A percentile compares a stretch with the other conserved stretches of the same genome.
These are phyloP conservation scores for Limonius californicus DNA, from an alignment of 1,140 invertebrate species.

Conservation along the genomic window DNA sequence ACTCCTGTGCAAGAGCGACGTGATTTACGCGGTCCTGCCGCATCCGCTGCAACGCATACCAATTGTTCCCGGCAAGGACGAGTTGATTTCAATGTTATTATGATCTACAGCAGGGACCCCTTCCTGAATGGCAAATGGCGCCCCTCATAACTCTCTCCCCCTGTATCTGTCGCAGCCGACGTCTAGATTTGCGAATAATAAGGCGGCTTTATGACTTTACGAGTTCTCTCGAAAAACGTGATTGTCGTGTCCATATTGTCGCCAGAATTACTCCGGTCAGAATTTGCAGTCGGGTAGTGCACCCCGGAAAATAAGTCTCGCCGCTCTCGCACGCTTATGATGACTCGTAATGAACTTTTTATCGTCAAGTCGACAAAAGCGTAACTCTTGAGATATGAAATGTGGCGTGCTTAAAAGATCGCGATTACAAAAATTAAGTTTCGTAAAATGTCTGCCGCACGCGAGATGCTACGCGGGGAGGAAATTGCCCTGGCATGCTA, in stretches of 20 bases:
- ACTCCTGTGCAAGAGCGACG: background rate
- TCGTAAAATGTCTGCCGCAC: slow-evolving; percentile 4
- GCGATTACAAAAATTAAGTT: slow-evolving; percentile 13
- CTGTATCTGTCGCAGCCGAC: background rate
- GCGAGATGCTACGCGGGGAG: background rate
- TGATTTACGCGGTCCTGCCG: slow-evolving; percentile 10
- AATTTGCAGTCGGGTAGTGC: too few species aligned
- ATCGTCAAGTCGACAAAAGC: background rate
- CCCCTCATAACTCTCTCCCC: background rate
- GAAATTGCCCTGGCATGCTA: slow-evolving; percentile 8
- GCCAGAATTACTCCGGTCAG: too few species aligned
- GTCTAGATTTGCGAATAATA: slow-evolving; percentile 8
- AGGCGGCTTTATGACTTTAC: background rate
- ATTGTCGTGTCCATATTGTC: too few species aligned
- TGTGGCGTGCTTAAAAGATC: slow-evolving; percentile 12
- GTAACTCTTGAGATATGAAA: slow-evolving; percentile 1
- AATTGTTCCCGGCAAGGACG: slow-evolving; percentile 9
- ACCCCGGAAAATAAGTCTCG: too few species aligned
- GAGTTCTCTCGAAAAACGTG: background rate
- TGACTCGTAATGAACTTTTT: slow-evolving; percentile 9
- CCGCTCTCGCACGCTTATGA: too few species aligned
- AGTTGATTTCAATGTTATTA: slow-evolving; percentile 20
- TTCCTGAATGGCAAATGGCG: slow-evolving; percentile 1
- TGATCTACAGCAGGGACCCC: slow-evolving; percentile 11
- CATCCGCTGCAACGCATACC: slow-evolving; percentile 11